Percentiles rank a stretch among this genome's conserved stretches.
These are phyloP conservation scores for Bimastos eiseni DNA, from an alignment of 2,888 invertebrate species.

Conservation along the genomic window DNA sequence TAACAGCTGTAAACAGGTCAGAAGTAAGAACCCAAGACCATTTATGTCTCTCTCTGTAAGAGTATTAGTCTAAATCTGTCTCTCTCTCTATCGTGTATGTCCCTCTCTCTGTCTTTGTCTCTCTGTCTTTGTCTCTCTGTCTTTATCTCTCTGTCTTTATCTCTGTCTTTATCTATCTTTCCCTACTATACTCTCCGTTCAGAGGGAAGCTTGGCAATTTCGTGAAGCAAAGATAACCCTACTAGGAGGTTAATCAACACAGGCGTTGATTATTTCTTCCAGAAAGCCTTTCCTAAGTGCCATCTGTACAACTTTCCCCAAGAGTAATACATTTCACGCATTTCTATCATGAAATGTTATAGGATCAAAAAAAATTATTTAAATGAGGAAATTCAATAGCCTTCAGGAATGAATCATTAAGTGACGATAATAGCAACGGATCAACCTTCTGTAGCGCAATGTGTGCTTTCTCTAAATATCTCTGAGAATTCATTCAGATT, in stretches of 20 bases:
- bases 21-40: background rate
- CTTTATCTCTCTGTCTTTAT: background rate
- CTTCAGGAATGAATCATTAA: background rate
- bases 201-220: background rate
- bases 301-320: background rate
- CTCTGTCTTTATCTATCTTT: background rate
- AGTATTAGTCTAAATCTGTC: background rate
- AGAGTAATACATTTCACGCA: background rate
- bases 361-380: too few relatives aligned
- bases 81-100: background rate
- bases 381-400: background rate
- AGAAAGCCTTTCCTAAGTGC: background rate
- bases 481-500: too few relatives aligned
- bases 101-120: background rate
- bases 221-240: background rate
- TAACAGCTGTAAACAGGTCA: background rate
- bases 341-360: background rate
- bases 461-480: too few relatives aligned
- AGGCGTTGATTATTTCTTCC: background rate
- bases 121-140: too few relatives aligned
- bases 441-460: background rate
- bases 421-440: background rate
- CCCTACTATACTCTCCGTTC: background rate
- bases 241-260: background rate
- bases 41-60: background rate